Evolutionary conservation across 1,140 invertebrate genomes (phyloP).

Genomic region (Drosophila arizonae): DNA sequence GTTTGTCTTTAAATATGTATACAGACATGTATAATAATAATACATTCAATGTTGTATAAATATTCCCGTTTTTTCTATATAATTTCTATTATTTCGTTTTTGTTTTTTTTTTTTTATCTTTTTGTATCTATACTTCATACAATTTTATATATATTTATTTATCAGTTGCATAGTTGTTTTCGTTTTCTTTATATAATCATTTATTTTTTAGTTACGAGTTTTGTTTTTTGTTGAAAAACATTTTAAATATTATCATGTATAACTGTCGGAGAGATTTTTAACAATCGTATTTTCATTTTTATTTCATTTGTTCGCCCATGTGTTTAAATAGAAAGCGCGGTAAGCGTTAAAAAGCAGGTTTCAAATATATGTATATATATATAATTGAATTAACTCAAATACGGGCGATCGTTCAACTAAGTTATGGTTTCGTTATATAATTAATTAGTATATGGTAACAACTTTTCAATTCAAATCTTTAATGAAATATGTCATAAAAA

Average conservation of each 20-base stretch:
- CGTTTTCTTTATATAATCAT: slow-evolving; percentile 33
- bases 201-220: slow-evolving; percentile 38
- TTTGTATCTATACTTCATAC: slow-evolving; percentile 55
- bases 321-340: slow-evolving; percentile 27
- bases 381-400: slow-evolving; percentile 73
- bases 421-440: slow-evolving; percentile 40
- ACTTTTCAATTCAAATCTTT: slow-evolving; percentile 60
- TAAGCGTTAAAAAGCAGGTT: slow-evolving; percentile 49
- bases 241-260: slow-evolving; percentile 63
- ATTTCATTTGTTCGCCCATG: slow-evolving; percentile 22
- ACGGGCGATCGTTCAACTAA: slow-evolving; percentile 59
- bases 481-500: slow-evolving; percentile 18
- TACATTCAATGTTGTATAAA: slow-evolving; percentile 77
- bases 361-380: neutral
- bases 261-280: slow-evolving; percentile 55
- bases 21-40: slow-evolving; percentile 75
- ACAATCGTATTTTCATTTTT: slow-evolving; percentile 45
- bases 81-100: slow-evolving; percentile 71
- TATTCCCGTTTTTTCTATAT: slow-evolving; percentile 77
- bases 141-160: slow-evolving; percentile 37
- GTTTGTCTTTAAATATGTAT: slow-evolving; percentile 57
- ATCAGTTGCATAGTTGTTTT: slow-evolving; percentile 60
- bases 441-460: slow-evolving; percentile 58
- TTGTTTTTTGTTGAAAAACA: slow-evolving; percentile 51
- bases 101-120: neutral